Evolutionary conservation across 1,140 invertebrate species (phyloP).

Genomic region (Bombus pascuorum): DNA sequence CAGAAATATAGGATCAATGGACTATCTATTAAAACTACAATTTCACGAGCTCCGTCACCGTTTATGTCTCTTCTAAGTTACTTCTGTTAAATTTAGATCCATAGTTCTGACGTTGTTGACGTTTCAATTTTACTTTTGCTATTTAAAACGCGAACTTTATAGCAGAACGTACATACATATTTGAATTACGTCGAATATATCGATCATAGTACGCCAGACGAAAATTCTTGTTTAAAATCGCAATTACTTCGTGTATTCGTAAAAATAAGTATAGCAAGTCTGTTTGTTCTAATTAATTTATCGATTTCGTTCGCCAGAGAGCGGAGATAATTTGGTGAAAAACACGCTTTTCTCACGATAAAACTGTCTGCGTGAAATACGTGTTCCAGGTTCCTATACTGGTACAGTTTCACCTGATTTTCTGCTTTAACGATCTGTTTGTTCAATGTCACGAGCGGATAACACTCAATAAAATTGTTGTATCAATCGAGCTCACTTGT

Average conservation of each 20-base stretch:
- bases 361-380: background rate
- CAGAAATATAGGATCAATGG: too few species aligned
- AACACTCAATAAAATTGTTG: conserved; percentile 12
- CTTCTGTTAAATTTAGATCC: too few species aligned
- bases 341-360: background rate
- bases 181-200: too few species aligned
- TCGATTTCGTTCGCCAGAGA: background rate
- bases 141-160: too few species aligned
- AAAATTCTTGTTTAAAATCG: background rate
- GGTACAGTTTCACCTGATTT: background rate
- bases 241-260: background rate
- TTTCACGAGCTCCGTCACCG: too few species aligned
- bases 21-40: too few species aligned
- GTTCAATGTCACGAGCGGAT: background rate
- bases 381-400: too few species aligned
- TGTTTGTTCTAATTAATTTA: background rate
- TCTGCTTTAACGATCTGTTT: background rate
- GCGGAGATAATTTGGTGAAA: too few species aligned
- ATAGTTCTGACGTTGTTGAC: too few species aligned
- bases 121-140: too few species aligned
- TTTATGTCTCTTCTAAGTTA: too few species aligned
- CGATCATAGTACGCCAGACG: accelerated
- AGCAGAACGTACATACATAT: too few species aligned
- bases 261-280: background rate
- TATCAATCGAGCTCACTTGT: background rate